Conservation (phyloP, 1,140 invertebrate genomes). For the Radopholus similis region DNA sequence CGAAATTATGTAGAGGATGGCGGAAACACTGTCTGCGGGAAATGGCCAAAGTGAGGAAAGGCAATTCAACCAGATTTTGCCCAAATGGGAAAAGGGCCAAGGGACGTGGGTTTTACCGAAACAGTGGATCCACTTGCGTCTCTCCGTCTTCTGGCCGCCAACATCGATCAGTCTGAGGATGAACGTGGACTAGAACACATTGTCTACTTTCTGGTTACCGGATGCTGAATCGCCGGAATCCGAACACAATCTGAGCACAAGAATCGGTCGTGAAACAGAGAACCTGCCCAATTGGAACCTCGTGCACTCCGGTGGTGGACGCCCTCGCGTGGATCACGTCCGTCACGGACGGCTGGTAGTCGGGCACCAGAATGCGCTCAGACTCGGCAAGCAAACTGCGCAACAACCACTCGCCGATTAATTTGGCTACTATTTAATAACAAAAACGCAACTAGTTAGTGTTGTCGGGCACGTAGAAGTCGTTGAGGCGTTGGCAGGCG, state of each 20-base stretch:
- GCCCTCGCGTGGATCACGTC: constrained; percentile 43
- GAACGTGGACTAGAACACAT: background rate
- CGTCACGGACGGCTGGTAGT: constrained; percentile 31
- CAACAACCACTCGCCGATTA: background rate
- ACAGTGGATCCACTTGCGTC: constrained; percentile 47
- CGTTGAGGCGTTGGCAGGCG: constrained; percentile 23
- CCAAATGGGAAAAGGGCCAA: background rate
- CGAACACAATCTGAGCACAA: constrained; percentile 11
- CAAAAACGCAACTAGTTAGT: constrained; percentile 38
- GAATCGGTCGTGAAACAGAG: background rate
- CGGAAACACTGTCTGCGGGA: constrained; percentile 41
- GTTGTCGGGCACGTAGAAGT: constrained; percentile 42
- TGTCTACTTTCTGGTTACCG: constrained; percentile 4
- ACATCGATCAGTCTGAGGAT: constrained; percentile 43
- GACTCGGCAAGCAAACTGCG: constrained; percentile 35
- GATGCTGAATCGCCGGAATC: constrained; percentile 36
- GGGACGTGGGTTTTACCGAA: constrained; percentile 28
- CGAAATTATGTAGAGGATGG: constrained; percentile 38
- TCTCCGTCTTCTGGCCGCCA: constrained; percentile 43
- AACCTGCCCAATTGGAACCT: background rate
- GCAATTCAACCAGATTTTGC: background rate
- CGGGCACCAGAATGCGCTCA: constrained; percentile 26
- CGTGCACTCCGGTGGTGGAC: constrained; percentile 48
- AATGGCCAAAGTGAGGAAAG: background rate
- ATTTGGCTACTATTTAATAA: background rate